Evolutionary conservation across 2,797 vertebrate species (phyloP).

Genomic region (Phoebastria nigripes): DNA sequence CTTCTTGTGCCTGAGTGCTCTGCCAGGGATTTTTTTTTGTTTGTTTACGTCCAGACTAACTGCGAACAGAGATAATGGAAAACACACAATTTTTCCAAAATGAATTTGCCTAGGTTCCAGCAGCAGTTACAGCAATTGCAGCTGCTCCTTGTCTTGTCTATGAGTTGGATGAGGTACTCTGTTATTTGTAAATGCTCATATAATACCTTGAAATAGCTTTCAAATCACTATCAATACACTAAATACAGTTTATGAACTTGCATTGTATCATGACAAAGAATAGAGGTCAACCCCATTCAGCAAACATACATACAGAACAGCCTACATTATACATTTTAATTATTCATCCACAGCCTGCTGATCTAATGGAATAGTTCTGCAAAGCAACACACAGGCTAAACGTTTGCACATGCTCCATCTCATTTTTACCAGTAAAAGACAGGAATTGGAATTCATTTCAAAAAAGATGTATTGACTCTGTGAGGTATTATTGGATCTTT

Average conservation of each 20-base stretch:
- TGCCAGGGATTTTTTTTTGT: not conserved
- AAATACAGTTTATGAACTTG: not conserved
- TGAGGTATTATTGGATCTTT: not conserved
- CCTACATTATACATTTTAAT: not conserved
- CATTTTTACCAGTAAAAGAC: not conserved
- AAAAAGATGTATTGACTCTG: not conserved
- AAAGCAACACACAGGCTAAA: not conserved
- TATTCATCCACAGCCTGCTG: not conserved
- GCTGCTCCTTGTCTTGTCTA: not conserved
- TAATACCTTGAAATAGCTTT: constrained; percentile 29
- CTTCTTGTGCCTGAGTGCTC: not conserved
- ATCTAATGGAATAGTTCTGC: not conserved
- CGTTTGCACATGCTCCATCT: not conserved
- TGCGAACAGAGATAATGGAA: not conserved
- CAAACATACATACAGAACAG: not conserved
- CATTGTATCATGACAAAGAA: not conserved
- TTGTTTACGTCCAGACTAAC: not conserved
- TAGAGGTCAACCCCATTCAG: not conserved
- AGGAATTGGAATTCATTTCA: not conserved
- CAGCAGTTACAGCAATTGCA: not conserved
- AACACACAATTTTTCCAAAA: not conserved
- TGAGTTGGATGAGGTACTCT: not conserved
- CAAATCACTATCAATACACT: not conserved
- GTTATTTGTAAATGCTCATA: not conserved
- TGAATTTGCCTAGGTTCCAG: not conserved